phyloP scores from a whole-genome alignment of 2,113 vertebrate genomes.

The Eidolon helvum region DNA sequence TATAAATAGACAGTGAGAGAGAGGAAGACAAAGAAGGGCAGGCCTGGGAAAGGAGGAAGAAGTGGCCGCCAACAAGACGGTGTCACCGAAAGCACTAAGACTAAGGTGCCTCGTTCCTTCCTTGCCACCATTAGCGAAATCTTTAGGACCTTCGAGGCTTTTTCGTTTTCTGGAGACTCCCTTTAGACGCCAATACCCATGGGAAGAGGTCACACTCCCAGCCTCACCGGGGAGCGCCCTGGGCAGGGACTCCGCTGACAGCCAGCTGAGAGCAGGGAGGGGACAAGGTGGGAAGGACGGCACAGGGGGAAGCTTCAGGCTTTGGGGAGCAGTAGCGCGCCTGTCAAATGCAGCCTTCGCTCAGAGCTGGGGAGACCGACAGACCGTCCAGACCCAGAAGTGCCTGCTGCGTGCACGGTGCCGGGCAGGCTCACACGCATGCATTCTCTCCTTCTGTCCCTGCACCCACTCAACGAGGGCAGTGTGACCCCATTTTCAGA shows the following conservation, averaged over 20 bases:
- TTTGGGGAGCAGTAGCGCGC: fast-evolving
- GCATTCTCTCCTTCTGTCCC: not conserved
- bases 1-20: conserved; percentile 49
- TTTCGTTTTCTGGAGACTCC: not conserved
- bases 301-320: not conserved
- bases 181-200: not conserved
- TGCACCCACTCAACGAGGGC: not conserved
- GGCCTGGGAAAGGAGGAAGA: not conserved
- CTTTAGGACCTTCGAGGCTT: not conserved
- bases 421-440: fast-evolving
- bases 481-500: not conserved
- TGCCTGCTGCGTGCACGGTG: not conserved
- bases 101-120: not conserved
- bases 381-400: not conserved
- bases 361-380: not conserved
- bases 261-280: not conserved
- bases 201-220: not conserved
- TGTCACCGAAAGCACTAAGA: not conserved
- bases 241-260: too few relatives aligned
- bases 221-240: not conserved
- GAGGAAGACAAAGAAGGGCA: not conserved
- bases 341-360: not conserved
- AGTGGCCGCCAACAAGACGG: fast-evolving
- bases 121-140: fast-evolving
- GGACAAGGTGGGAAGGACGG: not conserved